A percentile compares a stretch with the other conserved stretches of the same genome.
phyloP scores from a whole-genome alignment of 2,888 invertebrate genomes.

The Anoncus sp. region DNA sequence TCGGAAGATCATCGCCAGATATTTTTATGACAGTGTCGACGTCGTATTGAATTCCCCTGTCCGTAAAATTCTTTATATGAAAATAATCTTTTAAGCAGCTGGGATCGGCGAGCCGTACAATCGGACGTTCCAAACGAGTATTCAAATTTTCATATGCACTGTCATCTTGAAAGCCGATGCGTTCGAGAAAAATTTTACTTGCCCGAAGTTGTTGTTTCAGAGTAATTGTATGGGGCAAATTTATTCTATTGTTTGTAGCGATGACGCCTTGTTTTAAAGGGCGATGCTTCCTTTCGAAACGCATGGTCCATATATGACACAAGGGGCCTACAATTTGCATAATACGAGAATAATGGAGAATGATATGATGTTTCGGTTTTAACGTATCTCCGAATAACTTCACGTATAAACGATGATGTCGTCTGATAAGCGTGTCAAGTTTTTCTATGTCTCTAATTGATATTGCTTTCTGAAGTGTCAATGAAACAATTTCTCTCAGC shows the following conservation, averaged over 20 bases:
- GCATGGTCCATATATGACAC: slow-evolving; percentile 60
- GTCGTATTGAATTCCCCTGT: no score
- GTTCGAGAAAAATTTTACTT: no score
- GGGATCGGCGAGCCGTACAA: no score
- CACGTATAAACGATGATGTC: slow-evolving; percentile 58
- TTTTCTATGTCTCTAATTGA: background rate
- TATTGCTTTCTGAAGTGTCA: slow-evolving; percentile 30
- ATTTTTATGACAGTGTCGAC: no score
- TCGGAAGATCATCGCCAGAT: no score
- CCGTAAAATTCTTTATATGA: no score
- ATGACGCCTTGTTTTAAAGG: slow-evolving; percentile 50
- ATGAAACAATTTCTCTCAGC: slow-evolving; percentile 57
- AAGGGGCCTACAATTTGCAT: slow-evolving; percentile 63
- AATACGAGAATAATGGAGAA: slow-evolving; percentile 18
- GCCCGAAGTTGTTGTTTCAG: slow-evolving; percentile 40
- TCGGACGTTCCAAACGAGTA: no score
- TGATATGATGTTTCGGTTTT: slow-evolving; percentile 61
- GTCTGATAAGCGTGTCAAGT: slow-evolving; percentile 46
- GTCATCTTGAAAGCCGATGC: no score
- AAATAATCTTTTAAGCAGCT: no score
- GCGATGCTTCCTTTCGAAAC: slow-evolving; percentile 62
- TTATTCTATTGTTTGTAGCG: slow-evolving; percentile 42
- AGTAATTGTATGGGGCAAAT: slow-evolving; percentile 50
- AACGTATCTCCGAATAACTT: slow-evolving; percentile 47
- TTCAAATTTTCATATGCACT: no score